phyloP scores from a whole-genome alignment of 2,888 invertebrate species.

The Diloba caeruleocephala region DNA sequence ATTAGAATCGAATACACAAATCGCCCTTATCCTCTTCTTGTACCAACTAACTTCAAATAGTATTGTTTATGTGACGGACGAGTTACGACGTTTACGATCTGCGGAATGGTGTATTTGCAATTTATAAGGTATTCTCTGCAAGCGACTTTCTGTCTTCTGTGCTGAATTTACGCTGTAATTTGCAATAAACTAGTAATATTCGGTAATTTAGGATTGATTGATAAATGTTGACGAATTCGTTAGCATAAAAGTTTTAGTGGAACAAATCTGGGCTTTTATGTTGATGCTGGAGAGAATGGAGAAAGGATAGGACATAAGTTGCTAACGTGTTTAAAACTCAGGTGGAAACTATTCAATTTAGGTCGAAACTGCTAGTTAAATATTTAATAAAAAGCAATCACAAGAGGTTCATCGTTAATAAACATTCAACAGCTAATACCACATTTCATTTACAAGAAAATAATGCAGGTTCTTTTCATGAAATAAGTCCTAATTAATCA shows the following conservation, averaged over 20 bases:
- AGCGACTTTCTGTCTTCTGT: conserved; percentile 53
- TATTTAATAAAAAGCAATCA: too few relatives aligned
- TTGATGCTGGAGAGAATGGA: conserved; percentile 16
- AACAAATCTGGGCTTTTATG: conserved; percentile 42
- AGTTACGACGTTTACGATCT: conserved; percentile 72
- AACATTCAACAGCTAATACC: too few relatives aligned
- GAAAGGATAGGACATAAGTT: background rate
- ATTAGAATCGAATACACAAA: background rate
- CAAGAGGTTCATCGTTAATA: too few relatives aligned
- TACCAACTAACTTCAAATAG: conserved; percentile 54
- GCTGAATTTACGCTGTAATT: conserved; percentile 20
- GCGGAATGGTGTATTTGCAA: conserved; percentile 66
- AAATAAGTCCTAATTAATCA: background rate
- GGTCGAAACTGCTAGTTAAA: too few relatives aligned
- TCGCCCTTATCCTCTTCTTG: conserved; percentile 29
- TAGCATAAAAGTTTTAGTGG: conserved; percentile 56
- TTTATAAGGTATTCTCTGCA: conserved; percentile 59
- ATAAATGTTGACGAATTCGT: conserved; percentile 59
- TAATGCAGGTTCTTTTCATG: background rate
- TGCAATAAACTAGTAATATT: conserved; percentile 15
- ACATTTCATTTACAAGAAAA: background rate
- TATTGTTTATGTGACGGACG: conserved; percentile 74
- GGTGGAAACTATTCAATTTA: too few relatives aligned
- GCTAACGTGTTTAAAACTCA: background rate
- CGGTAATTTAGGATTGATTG: conserved; percentile 57